Evolutionary conservation across 2,888 invertebrate species (phyloP), one percentile per base, ranked within the genome.

Genomic region (Electrophaes corylata): DNA sequence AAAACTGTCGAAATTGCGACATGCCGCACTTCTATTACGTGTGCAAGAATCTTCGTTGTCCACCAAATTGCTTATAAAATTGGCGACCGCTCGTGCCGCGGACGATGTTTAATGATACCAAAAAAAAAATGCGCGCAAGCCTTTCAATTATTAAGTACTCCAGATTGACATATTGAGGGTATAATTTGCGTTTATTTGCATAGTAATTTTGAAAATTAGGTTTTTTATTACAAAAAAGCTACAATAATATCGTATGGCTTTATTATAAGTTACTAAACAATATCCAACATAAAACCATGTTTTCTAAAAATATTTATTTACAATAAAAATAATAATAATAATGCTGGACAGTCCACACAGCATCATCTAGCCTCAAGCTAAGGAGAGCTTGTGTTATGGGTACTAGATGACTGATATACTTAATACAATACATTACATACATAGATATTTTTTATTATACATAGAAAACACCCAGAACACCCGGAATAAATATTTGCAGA

Each of bases 21-120:
- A 16, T 47, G 43, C 35, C 26, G 16, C 16, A 2, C 14, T 0
- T 16, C 23, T 16, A 43, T 26, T 6, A 47, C 47, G 11, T 55
- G 47, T 52, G 44, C 47, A 55, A 51, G 26, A 56, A 39, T 44
- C 12, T 52, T 87, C 84, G 84, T 86, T 85, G 88, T 78, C 82
- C 75, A 61, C 74, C 70, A 89, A 90, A 90, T 90, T 89, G 84
- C 80, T 81, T 83, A 84, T 81, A 79, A 91, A 89, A 90, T 91
- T 89, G 89, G 83, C 81, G 71, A 81, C 70, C 87, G 83, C 89
- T 86, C 87, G 88, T 85, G 86, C 86, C 83, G 73, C 80, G 70
- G 78, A 73, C 75, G 72, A 70, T 71, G 78, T 79, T 79, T 88
- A 87, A 88, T 86, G 83, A 83, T 76, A 78, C 78, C 67, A 77